phyloP scores from a whole-genome alignment of 2,113 vertebrate species.

The Callionymus lyra region DNA sequence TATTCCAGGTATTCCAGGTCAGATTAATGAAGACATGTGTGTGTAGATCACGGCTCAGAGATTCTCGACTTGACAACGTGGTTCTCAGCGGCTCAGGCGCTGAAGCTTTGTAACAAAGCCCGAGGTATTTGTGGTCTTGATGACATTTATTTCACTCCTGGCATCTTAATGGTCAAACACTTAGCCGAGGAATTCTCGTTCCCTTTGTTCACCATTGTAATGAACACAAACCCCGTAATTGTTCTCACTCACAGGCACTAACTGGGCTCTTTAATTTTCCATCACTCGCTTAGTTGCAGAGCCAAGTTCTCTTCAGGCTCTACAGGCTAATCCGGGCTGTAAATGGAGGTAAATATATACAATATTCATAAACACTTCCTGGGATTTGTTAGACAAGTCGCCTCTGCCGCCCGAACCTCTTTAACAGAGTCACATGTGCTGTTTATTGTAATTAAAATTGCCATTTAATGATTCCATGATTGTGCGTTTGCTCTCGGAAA shows the following conservation, averaged over 20 bases:
- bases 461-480: conserved; percentile 34
- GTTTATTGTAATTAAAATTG: conserved; percentile 28
- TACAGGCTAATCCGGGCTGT: conserved; percentile 34
- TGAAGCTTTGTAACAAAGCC: conserved; percentile 45
- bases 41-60: too few species aligned
- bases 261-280: conserved; percentile 53
- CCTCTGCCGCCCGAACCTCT: conserved; percentile 8
- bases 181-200: conserved; percentile 58
- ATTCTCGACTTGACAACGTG: too few species aligned
- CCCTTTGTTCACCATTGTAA: conserved; percentile 57
- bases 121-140: conserved; percentile 57
- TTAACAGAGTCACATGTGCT: conserved; percentile 5
- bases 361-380: conserved; percentile 35
- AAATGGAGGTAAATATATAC: conserved; percentile 40
- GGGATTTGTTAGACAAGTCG: conserved; percentile 22
- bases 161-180: conserved; percentile 57
- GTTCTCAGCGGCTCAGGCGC: too few species aligned
- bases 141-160: conserved; percentile 54
- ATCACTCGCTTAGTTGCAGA: conserved; percentile 32
- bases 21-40: too few species aligned
- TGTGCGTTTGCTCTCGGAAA: conserved; percentile 17
- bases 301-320: conserved; percentile 55
- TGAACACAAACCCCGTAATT: conserved; percentile 60
- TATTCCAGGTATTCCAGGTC: too few species aligned
- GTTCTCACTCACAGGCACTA: conserved; percentile 58